Evolutionary conservation across 2,888 invertebrate genomes (phyloP).

Genomic region (Chymomyza procnemis): DNA sequence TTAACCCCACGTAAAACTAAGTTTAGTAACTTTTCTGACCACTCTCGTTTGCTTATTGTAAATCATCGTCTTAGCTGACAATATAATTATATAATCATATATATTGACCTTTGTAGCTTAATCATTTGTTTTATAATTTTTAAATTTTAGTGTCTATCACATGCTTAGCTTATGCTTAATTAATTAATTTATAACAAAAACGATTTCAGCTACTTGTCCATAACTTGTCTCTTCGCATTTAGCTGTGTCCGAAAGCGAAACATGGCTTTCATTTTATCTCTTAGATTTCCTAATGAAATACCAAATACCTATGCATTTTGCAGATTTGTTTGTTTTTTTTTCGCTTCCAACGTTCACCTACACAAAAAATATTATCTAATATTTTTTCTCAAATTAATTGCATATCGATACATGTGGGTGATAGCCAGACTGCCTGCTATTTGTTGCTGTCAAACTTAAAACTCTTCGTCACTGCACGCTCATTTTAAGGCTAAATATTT

Average conservation of each 20-base stretch:
- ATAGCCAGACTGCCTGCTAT: neutral
- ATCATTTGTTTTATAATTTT: neutral
- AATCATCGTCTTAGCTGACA: neutral
- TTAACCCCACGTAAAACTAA: neutral
- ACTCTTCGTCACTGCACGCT: neutral
- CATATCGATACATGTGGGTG: neutral
- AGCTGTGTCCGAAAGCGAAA: neutral
- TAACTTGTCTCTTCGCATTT: neutral
- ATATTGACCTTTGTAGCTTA: neutral
- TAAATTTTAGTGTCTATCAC: neutral
- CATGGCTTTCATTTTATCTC: neutral
- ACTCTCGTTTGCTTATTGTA: neutral
- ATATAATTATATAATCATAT: neutral
- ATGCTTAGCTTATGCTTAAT: neutral
- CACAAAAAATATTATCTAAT: neutral
- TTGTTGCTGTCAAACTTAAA: conserved; percentile 26
- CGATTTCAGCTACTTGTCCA: neutral
- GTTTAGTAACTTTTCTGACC: neutral
- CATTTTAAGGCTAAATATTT: conserved; percentile 36
- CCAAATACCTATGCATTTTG: neutral
- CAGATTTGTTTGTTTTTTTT: neutral
- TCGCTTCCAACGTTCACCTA: neutral
- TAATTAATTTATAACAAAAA: neutral
- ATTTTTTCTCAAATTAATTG: neutral
- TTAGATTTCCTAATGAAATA: neutral